Evolutionary conservation across 2,797 vertebrate genomes (phyloP), one percentile per base, ranked within the genome.

Genomic region (Sebastes melanostomus): DNA sequence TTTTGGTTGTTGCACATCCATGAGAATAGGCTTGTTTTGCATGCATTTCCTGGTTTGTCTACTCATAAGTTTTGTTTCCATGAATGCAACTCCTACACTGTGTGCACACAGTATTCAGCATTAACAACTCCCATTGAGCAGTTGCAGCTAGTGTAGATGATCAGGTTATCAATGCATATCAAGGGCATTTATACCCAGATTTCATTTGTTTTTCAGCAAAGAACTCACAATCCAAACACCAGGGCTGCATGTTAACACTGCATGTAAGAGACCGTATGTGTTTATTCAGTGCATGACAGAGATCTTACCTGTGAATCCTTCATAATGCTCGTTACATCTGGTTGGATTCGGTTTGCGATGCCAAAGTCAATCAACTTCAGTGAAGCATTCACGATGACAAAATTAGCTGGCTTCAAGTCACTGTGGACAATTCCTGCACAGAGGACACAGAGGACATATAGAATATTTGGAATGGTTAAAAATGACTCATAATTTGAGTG

Each of bases 281-380:
- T 46, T 22, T 12, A 8, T 63, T 54, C 7, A 6, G n/a, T 42
- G 12, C 36, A 46, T 5, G 32, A 60, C 27, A 52, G 6, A 52
- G 72, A 22, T 62, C 66, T 52, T 90, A 98, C 98, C 95, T 98
- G 97, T 20, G 98, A 98, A 88, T 99, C 98, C 93, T 98, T 99
- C 95, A 99, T 91, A 38, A 99, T 98, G 92, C 98, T 99, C 0
- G 98, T 99, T 58, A 98, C 97, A 91, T 99, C 98, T 62, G 98
- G 97, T 22, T 99, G 98, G 94, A 99, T 98, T 93, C 96, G 96
- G 89, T 99, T 99, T 73, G 98, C 97, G 72, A 99, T 99, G 22
- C 98, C 98, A 89, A 99, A 99, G 93, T 99, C 98, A 68, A 99
- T 99, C 60, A 99, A 85, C 88, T 99, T 99, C 66, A 99, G 92